A percentile compares a stretch with the other conserved stretches of the same genome.
phyloP scores from a whole-genome alignment of 2,113 vertebrate species.

The Psittacula cyanocephala region DNA sequence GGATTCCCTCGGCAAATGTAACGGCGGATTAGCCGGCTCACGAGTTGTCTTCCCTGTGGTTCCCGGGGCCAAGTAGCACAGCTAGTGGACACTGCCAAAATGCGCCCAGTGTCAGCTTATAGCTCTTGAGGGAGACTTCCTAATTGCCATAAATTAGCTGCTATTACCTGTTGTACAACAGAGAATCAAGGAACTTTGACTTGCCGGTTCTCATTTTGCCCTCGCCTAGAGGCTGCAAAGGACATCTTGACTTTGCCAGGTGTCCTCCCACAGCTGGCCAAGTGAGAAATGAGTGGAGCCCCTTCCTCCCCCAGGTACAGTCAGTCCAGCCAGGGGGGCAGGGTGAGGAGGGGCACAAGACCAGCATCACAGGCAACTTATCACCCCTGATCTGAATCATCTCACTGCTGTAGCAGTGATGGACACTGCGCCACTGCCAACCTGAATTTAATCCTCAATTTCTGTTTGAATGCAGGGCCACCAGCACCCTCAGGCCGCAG shows the following conservation, averaged over 20 bases:
- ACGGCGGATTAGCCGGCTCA: not conserved
- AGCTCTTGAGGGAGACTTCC: not conserved
- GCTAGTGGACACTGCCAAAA: not conserved
- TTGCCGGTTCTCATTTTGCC: not conserved
- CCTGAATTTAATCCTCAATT: not conserved
- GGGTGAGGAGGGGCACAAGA: not conserved
- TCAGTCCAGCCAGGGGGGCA: not conserved
- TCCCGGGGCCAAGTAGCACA: not conserved
- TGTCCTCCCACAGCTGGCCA: not conserved
- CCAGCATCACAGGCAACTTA: fast-evolving
- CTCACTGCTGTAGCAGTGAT: not conserved
- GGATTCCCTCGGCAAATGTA: slow-evolving; percentile 25
- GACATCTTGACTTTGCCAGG: not conserved
- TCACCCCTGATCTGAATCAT: not conserved
- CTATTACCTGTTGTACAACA: not conserved
- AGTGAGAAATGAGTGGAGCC: not conserved
- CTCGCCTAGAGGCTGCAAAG: not conserved
- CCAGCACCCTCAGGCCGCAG: not conserved
- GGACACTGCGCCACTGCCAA: fast-evolving
- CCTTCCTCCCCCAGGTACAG: fast-evolving
- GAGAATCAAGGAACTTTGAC: not conserved
- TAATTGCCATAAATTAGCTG: not conserved
- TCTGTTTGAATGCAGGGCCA: not conserved
- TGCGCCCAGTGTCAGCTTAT: not conserved
- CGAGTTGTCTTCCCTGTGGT: not conserved